Conservation (phyloP, 2,797 vertebrate species). For the Cirrhinus molitorella region DNA sequence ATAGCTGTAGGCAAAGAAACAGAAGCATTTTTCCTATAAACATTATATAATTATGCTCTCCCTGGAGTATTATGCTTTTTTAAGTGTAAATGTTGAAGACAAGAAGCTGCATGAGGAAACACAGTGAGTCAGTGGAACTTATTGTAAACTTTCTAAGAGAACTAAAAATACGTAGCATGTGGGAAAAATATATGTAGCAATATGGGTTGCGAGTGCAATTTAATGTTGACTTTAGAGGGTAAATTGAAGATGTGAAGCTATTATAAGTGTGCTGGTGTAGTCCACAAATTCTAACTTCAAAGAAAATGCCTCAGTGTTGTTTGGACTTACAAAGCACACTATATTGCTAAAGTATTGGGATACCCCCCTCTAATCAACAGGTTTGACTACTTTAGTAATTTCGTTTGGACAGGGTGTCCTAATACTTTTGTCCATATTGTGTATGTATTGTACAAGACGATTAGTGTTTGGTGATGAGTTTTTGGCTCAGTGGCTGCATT, state of each 20-base stretch:
- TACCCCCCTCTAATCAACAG: too few species aligned
- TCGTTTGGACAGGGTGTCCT: too few species aligned
- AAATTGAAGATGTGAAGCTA: slow-evolving; percentile 8
- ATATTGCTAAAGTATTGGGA: too few species aligned
- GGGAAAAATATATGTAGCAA: too few species aligned
- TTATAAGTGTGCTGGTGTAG: not conserved
- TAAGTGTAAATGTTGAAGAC: slow-evolving; percentile 10
- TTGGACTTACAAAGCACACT: not conserved
- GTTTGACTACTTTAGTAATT: too few species aligned
- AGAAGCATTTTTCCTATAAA: slow-evolving; percentile 8
- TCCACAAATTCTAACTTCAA: not conserved
- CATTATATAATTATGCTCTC: slow-evolving; percentile 28
- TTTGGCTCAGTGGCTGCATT: too few species aligned
- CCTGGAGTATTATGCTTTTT: slow-evolving; percentile 17
- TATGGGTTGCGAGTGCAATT: not conserved
- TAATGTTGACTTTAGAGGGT: not conserved
- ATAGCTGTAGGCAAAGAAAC: slow-evolving; percentile 28
- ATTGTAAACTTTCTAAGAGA: slow-evolving; percentile 11
- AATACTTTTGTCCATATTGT: too few species aligned
- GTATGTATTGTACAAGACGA: too few species aligned
- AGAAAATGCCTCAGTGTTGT: not conserved
- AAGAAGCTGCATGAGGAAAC: not conserved
- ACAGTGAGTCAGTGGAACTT: not conserved
- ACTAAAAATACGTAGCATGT: not conserved
- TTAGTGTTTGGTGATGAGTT: too few species aligned